Base-by-base conservation (phyloP, 2,888 invertebrate species). In the Ornithoptera priamus region DNA sequence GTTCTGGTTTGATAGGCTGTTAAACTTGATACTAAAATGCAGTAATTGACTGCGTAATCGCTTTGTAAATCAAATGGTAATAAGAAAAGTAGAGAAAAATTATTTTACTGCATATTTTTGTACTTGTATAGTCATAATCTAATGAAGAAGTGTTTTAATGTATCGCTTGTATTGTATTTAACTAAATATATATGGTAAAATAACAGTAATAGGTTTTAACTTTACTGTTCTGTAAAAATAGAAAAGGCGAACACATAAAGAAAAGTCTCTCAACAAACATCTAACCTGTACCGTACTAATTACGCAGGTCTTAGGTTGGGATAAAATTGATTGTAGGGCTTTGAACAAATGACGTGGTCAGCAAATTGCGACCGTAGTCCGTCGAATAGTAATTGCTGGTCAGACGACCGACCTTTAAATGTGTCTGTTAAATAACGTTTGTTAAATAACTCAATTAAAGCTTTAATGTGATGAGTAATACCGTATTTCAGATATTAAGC, bases 1-100 rank as follows among this genome's bases (percentile, higher is more conserved):
- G 85, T 85, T 85, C 82, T 82, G 82, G 82, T 87, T 88, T 89
- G 87, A 89, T 89, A 85, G 90, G 82, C 85, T 88, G 85, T 91
- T 90, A 90, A 91, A 83, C 84, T 82, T 81, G 83, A 89, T 86
- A 83, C 87, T 84, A 82, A 82, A 82, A 85, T 85, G 82, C 85
- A 81, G 80, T 84, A 78, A 78, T 78, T 82, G 85, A 82, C 87
- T 58, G 30, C 62, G 65, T 65, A 39, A 86, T 85, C 83, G 86
- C 85, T 85, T 85, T 86, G 12, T 46, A 46, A 46, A 46, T 46
- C 46, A 46, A 46, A 1, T 46, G 12, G 2, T 46, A 15, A 15
- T 46, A 46, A 46, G 15, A 10, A 46, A 46, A 46, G 15, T 46
- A 12, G 15, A 46, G 15, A 46, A 15, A 15, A 46, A 46, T 46